A percentile compares a stretch with the other conserved stretches of the same genome.
Evolutionary conservation across 1,140 invertebrate genomes (phyloP).

Genomic region (Anastrepha obliqua): DNA sequence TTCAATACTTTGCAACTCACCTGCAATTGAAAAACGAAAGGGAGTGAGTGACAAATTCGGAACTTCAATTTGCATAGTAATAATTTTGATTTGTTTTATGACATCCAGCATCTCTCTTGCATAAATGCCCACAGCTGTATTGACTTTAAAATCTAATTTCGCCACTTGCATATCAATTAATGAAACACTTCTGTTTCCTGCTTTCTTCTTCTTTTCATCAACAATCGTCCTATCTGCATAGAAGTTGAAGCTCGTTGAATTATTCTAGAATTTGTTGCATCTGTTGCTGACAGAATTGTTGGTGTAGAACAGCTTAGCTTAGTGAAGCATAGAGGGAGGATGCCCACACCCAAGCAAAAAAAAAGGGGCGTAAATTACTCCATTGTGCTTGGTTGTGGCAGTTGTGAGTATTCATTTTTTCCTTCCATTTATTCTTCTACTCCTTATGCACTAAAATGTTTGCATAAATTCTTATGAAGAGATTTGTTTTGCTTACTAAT

Average conservation of each 20-base stretch:
- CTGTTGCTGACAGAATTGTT: not conserved
- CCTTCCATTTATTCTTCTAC: not conserved
- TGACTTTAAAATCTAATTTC: constrained; percentile 34
- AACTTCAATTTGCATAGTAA: too few relatives aligned
- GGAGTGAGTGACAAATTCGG: too few relatives aligned
- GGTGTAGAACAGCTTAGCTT: not conserved
- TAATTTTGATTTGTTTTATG: too few relatives aligned
- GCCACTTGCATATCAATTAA: constrained; percentile 33
- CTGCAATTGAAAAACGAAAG: too few relatives aligned
- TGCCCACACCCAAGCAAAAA: not conserved
- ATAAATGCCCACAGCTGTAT: not conserved
- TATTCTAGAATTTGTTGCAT: not conserved
- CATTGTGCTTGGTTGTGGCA: not conserved
- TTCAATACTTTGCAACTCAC: too few relatives aligned
- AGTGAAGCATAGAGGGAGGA: not conserved
- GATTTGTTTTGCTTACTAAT: constrained; percentile 1
- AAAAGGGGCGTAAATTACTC: not conserved
- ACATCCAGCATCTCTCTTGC: too few relatives aligned
- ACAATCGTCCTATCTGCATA: not conserved
- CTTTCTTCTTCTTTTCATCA: not conserved
- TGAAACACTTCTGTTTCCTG: too few relatives aligned
- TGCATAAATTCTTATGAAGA: not conserved
- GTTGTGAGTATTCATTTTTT: not conserved
- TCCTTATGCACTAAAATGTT: not conserved
- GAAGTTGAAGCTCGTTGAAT: not conserved